Conservation (phyloP, 2,888 invertebrate species). For the Rhagium mordax region DNA sequence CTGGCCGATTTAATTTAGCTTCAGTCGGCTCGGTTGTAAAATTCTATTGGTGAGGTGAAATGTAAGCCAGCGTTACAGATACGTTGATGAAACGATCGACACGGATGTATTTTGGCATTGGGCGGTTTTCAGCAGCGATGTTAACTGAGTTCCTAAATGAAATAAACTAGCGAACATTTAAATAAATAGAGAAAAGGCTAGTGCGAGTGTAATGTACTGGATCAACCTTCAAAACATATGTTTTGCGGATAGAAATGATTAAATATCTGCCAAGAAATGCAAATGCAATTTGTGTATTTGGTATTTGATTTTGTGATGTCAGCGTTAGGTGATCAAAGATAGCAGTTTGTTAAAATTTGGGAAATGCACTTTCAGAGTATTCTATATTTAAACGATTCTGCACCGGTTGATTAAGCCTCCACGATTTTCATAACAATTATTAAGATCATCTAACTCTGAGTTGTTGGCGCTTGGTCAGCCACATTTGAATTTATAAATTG, state of each 20-base stretch:
- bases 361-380: slow-evolving; percentile 1
- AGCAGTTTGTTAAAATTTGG: slow-evolving; percentile 12
- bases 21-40: neutral
- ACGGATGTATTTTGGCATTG: slow-evolving; percentile 19
- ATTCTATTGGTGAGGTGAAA: neutral
- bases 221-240: slow-evolving; percentile 64
- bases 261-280: slow-evolving; percentile 62
- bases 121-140: slow-evolving; percentile 24
- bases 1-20: neutral
- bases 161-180: slow-evolving; percentile 41
- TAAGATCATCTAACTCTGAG: too few species aligned
- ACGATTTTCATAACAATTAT: too few species aligned
- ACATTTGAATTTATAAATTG: too few species aligned
- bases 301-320: slow-evolving; percentile 45
- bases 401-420: too few species aligned
- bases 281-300: slow-evolving; percentile 57
- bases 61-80: neutral
- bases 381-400: too few species aligned
- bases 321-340: slow-evolving; percentile 40
- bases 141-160: slow-evolving; percentile 18
- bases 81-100: slow-evolving; percentile 14
- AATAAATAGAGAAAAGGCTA: slow-evolving; percentile 56
- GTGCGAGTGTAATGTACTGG: slow-evolving; percentile 61
- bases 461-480: too few species aligned
- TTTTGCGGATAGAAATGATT: slow-evolving; percentile 59